Evolutionary conservation across 2,797 vertebrate genomes (phyloP).

Genomic region (Typhlichthys subterraneus): DNA sequence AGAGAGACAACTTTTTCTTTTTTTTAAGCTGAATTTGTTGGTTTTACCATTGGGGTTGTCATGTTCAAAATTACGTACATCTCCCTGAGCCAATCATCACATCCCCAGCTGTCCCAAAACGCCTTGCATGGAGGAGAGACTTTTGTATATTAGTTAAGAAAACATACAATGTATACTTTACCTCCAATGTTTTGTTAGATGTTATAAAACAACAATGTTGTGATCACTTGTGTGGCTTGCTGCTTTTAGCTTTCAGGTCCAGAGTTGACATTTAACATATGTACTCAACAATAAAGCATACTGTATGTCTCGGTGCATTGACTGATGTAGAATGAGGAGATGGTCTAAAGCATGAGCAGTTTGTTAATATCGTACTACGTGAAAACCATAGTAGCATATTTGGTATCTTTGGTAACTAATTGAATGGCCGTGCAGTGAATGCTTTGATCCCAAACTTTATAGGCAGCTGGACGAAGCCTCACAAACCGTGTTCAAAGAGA

Average conservation of each 20-base stretch:
- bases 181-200: slow-evolving; percentile 53
- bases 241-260: slow-evolving; percentile 24
- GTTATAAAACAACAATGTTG: slow-evolving; percentile 54
- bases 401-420: no score
- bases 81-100: slow-evolving; percentile 70
- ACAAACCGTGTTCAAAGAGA: slow-evolving; percentile 85
- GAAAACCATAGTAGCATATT: no score
- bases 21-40: slow-evolving; percentile 66
- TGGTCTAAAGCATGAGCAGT: slow-evolving; percentile 1
- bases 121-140: slow-evolving; percentile 33
- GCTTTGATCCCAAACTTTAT: slow-evolving; percentile 40
- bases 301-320: slow-evolving; percentile 21
- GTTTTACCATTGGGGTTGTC: slow-evolving; percentile 60
- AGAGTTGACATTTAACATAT: slow-evolving; percentile 44
- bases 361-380: no score
- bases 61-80: slow-evolving; percentile 56
- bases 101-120: slow-evolving; percentile 41
- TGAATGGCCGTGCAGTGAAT: slow-evolving; percentile 9
- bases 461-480: slow-evolving; percentile 83
- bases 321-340: slow-evolving; percentile 30
- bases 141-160: slow-evolving; percentile 60
- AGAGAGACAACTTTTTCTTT: slow-evolving; percentile 59
- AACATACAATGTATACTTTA: slow-evolving; percentile 47
- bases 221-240: slow-evolving; percentile 61
- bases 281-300: slow-evolving; percentile 16